Evolutionary conservation across 2,888 invertebrate genomes (phyloP).

Genomic region (Idaea biselata): DNA sequence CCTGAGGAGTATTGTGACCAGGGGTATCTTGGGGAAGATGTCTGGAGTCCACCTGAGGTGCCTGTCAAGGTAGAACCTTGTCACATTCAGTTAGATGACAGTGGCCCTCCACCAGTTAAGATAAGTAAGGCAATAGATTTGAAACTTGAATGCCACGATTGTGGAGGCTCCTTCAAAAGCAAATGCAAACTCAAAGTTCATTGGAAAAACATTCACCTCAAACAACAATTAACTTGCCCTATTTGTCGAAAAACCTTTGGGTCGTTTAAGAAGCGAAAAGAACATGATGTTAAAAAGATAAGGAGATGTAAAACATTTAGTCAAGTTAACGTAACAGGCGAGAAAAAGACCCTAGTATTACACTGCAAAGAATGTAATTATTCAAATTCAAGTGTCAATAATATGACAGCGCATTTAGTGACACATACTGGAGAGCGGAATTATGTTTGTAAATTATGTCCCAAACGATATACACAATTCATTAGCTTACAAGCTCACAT

Average conservation of each 20-base stretch:
- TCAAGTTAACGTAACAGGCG: constrained; percentile 22
- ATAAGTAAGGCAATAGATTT: constrained; percentile 32
- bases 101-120: background rate
- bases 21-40: background rate
- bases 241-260: constrained; percentile 46
- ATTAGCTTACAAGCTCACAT: constrained; percentile 52
- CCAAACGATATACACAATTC: constrained; percentile 49
- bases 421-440: constrained; percentile 57
- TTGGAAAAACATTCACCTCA: constrained; percentile 42
- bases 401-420: constrained; percentile 48
- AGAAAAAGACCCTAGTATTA: constrained; percentile 22
- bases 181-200: constrained; percentile 47
- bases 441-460: constrained; percentile 51
- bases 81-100: constrained; percentile 8
- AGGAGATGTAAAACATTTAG: constrained; percentile 19
- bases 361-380: constrained; percentile 50
- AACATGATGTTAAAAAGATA: constrained; percentile 36
- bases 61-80: constrained; percentile 14
- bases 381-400: constrained; percentile 45
- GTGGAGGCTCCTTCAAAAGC: constrained; percentile 39
- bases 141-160: constrained; percentile 37
- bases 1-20: background rate
- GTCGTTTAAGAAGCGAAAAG: constrained; percentile 40
- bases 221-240: constrained; percentile 34
- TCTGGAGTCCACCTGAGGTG: constrained; percentile 13